These are phyloP conservation scores for Passer domesticus DNA, from an alignment of 2,113 vertebrate genomes.

Conservation along the genomic window DNA sequence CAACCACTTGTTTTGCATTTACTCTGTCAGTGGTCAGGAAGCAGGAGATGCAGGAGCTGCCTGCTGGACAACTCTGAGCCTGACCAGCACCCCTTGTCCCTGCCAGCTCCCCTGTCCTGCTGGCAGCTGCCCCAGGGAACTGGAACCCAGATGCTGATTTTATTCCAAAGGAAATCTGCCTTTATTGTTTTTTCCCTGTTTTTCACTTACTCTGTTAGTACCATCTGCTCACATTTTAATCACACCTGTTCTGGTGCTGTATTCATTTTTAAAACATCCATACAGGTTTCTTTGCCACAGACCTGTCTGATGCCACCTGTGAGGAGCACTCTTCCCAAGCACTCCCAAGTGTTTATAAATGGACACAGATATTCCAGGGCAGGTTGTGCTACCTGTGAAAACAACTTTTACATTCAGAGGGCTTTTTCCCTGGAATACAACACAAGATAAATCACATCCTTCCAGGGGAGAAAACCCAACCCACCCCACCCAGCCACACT, in stretches of 20 bases:
- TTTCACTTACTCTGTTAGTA: conserved; percentile 1
- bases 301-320: not conserved
- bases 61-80: not conserved
- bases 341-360: not conserved
- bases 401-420: not conserved
- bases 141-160: not conserved
- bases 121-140: not conserved
- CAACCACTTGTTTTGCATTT: not conserved
- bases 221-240: conserved; percentile 9
- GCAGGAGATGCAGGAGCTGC: not conserved
- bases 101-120: not conserved
- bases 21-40: not conserved
- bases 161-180: conserved; percentile 11
- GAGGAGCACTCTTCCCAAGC: not conserved
- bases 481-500: too few species aligned
- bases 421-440: not conserved
- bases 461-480: not conserved
- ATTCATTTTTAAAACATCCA: not conserved
- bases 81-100: not conserved
- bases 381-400: not conserved
- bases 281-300: not conserved
- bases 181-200: not conserved
- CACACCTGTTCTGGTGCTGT: not conserved
- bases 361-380: not conserved
- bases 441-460: not conserved